Evolutionary conservation across 1,140 invertebrate genomes (phyloP).

Genomic region (Ridgeia piscesae): DNA sequence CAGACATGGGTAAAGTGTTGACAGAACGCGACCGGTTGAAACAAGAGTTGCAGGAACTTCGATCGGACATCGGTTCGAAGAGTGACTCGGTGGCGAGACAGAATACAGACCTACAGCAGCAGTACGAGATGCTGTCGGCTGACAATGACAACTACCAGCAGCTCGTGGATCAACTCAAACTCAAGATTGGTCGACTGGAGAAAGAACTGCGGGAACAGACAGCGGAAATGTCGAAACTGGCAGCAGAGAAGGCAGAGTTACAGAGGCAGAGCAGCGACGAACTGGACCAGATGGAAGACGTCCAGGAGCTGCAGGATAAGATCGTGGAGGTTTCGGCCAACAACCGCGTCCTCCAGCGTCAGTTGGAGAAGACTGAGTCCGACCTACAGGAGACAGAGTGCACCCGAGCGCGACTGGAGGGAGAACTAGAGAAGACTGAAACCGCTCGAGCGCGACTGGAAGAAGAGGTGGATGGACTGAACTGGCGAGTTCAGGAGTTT

Average conservation of each 20-base stretch:
- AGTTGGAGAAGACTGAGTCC: constrained; percentile 28
- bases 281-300: not conserved
- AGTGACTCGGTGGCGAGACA: constrained; percentile 38
- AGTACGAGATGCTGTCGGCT: constrained; percentile 71
- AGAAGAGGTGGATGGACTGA: constrained; percentile 41
- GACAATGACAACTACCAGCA: constrained; percentile 77
- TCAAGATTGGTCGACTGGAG: constrained; percentile 59
- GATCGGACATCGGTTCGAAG: constrained; percentile 32
- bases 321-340: constrained; percentile 33
- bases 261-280: constrained; percentile 4
- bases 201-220: constrained; percentile 56
- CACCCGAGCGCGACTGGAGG: constrained; percentile 29
- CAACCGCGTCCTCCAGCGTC: constrained; percentile 25
- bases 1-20: constrained; percentile 59
- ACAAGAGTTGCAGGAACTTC: constrained; percentile 47
- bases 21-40: constrained; percentile 62
- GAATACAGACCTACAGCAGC: constrained; percentile 40
- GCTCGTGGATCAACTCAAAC: constrained; percentile 51
- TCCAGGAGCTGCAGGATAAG: constrained; percentile 37
- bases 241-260: constrained; percentile 29
- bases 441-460: constrained; percentile 31
- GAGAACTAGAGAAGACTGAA: constrained; percentile 19
- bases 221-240: constrained; percentile 8
- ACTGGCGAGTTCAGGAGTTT: constrained; percentile 48
- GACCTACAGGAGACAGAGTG: constrained; percentile 23